Percentiles rank a stretch among this genome's conserved stretches.
These are phyloP conservation scores for Apotomis turbidana DNA, from an alignment of 2,888 invertebrate genomes.

Conservation along the genomic window DNA sequence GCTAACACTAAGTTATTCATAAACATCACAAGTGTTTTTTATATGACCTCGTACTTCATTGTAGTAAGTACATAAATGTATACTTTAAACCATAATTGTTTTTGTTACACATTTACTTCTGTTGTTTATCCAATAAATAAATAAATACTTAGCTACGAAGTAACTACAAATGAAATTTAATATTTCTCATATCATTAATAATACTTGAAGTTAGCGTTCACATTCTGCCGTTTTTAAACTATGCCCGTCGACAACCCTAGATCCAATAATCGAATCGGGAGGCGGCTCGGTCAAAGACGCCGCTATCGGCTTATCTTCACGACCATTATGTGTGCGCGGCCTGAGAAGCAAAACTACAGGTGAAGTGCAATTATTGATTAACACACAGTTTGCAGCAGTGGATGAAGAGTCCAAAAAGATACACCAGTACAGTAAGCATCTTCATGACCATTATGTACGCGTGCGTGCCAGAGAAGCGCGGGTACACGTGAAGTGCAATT, in stretches of 20 bases:
- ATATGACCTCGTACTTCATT: too few species aligned
- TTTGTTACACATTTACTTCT: too few species aligned
- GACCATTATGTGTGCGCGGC: constrained; percentile 50
- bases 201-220: background rate
- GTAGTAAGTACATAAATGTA: too few species aligned
- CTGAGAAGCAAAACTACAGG: constrained; percentile 41
- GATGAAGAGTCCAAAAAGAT: too few species aligned
- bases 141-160: too few species aligned
- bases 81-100: too few species aligned
- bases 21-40: too few species aligned
- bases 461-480: constrained; percentile 45
- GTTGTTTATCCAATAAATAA: too few species aligned
- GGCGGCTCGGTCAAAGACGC: constrained; percentile 70
- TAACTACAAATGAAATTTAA: too few species aligned
- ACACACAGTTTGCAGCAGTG: constrained; percentile 19
- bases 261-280: constrained; percentile 63
- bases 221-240: constrained; percentile 1
- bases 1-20: too few species aligned
- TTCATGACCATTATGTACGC: constrained; percentile 49
- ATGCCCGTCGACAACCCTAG: constrained; percentile 60
- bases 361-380: constrained; percentile 33
- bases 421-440: constrained; percentile 48
- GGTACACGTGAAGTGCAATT: constrained; percentile 34
- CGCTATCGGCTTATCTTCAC: constrained; percentile 63
- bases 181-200: background rate